Conservation (phyloP, 2,888 invertebrate genomes). For the Orgyia antiqua region DNA sequence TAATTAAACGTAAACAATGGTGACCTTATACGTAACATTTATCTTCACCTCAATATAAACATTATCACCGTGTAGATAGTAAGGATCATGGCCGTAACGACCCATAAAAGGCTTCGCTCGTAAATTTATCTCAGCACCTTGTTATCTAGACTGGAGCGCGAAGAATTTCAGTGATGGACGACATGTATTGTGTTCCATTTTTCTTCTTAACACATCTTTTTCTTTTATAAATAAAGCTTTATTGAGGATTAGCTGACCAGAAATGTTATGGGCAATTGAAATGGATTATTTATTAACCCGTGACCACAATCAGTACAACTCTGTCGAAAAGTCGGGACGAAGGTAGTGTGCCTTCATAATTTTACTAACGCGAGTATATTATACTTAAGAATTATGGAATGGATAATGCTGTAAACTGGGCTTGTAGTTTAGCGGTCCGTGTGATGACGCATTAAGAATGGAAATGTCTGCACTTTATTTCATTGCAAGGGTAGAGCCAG, state of each 20-base stretch:
- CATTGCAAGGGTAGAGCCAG: too few species aligned
- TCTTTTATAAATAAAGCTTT: conserved; percentile 1
- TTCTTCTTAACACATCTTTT: not conserved
- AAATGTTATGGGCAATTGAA: too few species aligned
- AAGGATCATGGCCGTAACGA: conserved; percentile 8
- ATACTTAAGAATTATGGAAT: too few species aligned
- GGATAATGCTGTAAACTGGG: too few species aligned
- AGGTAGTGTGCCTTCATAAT: too few species aligned
- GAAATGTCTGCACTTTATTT: too few species aligned
- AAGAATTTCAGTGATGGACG: conserved; percentile 5
- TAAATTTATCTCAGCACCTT: conserved; percentile 24
- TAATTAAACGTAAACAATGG: not conserved
- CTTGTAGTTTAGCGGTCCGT: too few species aligned
- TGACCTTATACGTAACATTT: not conserved
- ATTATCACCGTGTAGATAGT: conserved; percentile 1
- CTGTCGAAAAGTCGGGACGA: too few species aligned
- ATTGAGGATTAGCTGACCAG: conserved; percentile 1
- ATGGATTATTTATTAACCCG: too few species aligned
- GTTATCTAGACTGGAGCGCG: conserved; percentile 19
- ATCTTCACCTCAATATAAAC: not conserved
- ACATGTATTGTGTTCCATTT: not conserved
- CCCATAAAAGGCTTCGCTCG: conserved; percentile 15
- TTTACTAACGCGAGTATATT: too few species aligned
- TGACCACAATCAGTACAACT: too few species aligned
- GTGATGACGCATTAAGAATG: too few species aligned